These are phyloP conservation scores for Hirtodrosophila confusa DNA, from an alignment of 2,888 invertebrate species.

Conservation along the genomic window DNA sequence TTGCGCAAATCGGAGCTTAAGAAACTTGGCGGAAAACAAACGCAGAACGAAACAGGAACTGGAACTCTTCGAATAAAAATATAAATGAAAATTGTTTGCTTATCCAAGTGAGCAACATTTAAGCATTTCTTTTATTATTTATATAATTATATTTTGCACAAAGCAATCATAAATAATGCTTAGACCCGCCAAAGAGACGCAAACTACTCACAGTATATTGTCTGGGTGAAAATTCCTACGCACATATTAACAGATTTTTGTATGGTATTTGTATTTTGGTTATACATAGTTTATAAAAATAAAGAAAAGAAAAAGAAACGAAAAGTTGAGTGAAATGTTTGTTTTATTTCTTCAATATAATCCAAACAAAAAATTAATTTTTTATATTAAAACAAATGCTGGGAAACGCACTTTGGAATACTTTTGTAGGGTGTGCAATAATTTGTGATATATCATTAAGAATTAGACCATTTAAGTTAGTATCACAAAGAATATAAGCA, in stretches of 20 bases:
- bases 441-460: no score
- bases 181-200: conserved; percentile 37
- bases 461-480: conserved; percentile 6
- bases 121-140: conserved; percentile 22
- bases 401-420: no score
- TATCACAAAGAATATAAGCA: background rate
- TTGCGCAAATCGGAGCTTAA: conserved; percentile 3
- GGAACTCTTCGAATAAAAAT: conserved; percentile 2
- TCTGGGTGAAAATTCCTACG: conserved; percentile 84
- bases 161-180: conserved; percentile 34
- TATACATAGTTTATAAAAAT: conserved; percentile 37
- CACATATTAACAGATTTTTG: conserved; percentile 66
- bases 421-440: conserved; percentile 22
- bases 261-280: conserved; percentile 48
- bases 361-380: conserved; percentile 20
- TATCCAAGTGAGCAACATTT: conserved; percentile 8
- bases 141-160: conserved; percentile 18
- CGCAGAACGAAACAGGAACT: conserved; percentile 7
- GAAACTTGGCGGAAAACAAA: conserved; percentile 8
- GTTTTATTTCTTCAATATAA: conserved; percentile 18
- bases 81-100: conserved; percentile 1
- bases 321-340: conserved; percentile 61
- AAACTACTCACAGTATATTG: conserved; percentile 84
- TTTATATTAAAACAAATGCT: conserved; percentile 21
- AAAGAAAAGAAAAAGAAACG: conserved; percentile 69